Conservation (phyloP, 2,797 vertebrate species). For the Acanthis flammea region DNA sequence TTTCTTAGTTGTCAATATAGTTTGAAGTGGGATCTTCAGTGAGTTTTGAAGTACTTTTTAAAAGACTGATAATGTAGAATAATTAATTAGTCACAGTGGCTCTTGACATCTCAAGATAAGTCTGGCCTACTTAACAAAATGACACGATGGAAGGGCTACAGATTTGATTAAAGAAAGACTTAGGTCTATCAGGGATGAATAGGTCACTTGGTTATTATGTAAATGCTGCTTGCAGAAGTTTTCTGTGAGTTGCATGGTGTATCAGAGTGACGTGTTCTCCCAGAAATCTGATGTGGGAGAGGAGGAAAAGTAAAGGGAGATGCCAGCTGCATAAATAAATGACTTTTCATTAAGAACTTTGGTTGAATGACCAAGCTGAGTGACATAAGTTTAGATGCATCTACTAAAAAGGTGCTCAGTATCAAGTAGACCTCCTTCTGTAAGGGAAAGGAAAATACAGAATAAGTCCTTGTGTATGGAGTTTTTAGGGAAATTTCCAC, state of each 20-base stretch:
- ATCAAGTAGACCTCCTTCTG: neutral
- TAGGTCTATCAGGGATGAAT: neutral
- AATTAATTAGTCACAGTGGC: neutral
- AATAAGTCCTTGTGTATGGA: neutral
- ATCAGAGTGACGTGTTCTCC: neutral
- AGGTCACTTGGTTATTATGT: slow-evolving; percentile 26
- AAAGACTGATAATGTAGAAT: neutral
- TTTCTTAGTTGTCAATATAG: neutral
- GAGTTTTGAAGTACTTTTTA: neutral
- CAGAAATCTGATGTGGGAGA: neutral
- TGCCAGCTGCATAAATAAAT: slow-evolving; percentile 7
- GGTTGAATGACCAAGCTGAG: neutral
- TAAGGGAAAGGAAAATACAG: neutral
- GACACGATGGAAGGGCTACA: neutral
- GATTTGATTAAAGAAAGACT: neutral
- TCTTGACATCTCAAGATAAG: neutral
- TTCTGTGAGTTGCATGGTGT: neutral
- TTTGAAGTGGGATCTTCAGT: neutral
- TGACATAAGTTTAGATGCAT: neutral
- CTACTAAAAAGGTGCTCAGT: neutral
- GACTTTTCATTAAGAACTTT: neutral
- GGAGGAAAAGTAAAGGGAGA: neutral
- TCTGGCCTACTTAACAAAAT: slow-evolving; percentile 3
- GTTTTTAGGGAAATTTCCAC: neutral
- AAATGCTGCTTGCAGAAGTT: slow-evolving; percentile 32